Conservation (phyloP, 2,888 invertebrate genomes). For the Chrysotoxum bicinctum region DNA sequence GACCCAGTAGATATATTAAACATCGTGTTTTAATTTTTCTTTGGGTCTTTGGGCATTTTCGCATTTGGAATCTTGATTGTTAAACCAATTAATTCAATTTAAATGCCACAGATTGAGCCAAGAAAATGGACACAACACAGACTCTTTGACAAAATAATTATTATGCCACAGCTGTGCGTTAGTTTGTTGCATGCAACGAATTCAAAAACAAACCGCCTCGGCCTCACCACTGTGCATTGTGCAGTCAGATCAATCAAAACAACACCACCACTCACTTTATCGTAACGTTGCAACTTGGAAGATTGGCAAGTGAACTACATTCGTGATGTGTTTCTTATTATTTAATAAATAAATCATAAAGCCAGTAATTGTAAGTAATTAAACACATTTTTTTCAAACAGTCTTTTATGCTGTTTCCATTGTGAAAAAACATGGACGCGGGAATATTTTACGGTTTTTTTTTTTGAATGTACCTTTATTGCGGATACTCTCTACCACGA, state of each 20-base stretch:
- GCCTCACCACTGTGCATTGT: background rate
- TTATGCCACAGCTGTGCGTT: conserved; percentile 26
- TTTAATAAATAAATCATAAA: conserved; percentile 56
- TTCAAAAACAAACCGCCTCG: background rate
- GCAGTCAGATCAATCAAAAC: conserved; percentile 52
- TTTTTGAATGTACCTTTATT: background rate
- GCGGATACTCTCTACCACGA: conserved; percentile 40
- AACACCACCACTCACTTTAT: conserved; percentile 7
- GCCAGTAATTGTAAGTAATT: conserved; percentile 50
- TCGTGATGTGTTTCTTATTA: conserved; percentile 19
- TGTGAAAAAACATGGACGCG: background rate
- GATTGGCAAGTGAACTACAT: conserved; percentile 16
- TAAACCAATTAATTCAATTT: conserved; percentile 65
- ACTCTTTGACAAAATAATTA: conserved; percentile 53
- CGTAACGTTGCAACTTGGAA: background rate
- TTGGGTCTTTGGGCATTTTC: background rate
- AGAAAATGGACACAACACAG: conserved; percentile 6
- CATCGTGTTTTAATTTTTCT: background rate
- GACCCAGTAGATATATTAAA: background rate
- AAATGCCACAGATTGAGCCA: conserved; percentile 40
- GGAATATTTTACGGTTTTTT: conserved; percentile 40
- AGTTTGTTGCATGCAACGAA: conserved; percentile 19
- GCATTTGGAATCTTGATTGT: conserved; percentile 50
- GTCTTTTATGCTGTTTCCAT: conserved; percentile 25
- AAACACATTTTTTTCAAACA: conserved; percentile 34